These are phyloP conservation scores for Diadema setosum DNA, from an alignment of 35 echinoderm and acorn worm species.

Conservation along the genomic window DNA sequence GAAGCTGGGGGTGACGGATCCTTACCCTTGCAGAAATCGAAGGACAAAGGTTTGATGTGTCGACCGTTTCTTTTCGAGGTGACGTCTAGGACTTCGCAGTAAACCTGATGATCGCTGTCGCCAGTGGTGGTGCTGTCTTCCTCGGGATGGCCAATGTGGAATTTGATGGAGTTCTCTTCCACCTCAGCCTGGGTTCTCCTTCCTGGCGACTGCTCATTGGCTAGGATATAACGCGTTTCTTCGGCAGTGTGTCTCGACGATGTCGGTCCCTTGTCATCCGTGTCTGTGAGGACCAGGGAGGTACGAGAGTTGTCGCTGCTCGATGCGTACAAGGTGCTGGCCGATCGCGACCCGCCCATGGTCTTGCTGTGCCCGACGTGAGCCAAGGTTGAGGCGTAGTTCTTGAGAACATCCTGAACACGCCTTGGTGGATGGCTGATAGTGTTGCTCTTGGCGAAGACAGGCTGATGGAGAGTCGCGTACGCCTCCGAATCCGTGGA, in stretches of 20 bases:
- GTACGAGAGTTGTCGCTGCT: neutral
- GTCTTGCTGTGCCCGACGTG: neutral
- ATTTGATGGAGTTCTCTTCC: neutral
- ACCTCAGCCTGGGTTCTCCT: neutral
- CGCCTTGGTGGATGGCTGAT: neutral
- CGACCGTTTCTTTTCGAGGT: neutral
- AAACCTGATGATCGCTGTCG: neutral
- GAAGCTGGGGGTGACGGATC: neutral
- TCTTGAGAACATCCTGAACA: neutral
- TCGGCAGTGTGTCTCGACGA: neutral
- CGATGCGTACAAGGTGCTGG: neutral
- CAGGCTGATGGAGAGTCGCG: neutral
- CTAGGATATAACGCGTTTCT: neutral
- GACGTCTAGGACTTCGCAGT: neutral
- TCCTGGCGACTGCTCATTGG: neutral
- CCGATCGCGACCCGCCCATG: neutral
- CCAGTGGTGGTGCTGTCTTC: neutral
- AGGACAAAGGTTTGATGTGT: neutral
- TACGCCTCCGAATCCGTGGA: neutral
- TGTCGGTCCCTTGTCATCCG: neutral
- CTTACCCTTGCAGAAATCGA: neutral
- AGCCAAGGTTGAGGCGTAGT: neutral
- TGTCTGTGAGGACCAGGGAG: neutral
- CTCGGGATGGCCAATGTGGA: neutral
- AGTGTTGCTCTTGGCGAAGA: neutral